phyloP scores from a whole-genome alignment of 2,888 invertebrate species.

The Acanthopleura granulata region DNA sequence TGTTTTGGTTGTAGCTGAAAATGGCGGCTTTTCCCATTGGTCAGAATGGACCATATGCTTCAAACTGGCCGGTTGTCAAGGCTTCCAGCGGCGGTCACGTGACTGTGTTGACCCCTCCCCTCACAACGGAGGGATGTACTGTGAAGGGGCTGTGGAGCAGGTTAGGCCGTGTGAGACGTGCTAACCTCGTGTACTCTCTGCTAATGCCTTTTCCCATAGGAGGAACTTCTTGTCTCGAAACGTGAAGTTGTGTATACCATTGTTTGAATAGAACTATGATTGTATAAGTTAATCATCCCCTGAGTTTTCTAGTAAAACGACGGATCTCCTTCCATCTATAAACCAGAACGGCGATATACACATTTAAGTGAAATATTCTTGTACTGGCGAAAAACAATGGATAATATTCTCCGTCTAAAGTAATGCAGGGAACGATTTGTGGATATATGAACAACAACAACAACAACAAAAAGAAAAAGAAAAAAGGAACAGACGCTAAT shows the following conservation, averaged over 20 bases:
- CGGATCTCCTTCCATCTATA: too few relatives aligned
- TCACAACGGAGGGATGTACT: neutral
- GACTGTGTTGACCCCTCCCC: neutral
- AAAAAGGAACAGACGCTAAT: too few relatives aligned
- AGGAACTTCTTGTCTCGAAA: neutral
- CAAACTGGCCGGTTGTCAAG: constrained; percentile 3
- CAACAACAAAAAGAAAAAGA: too few relatives aligned
- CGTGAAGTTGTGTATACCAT: neutral
- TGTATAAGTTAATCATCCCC: too few relatives aligned
- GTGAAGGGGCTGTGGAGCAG: neutral
- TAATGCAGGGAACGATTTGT: too few relatives aligned
- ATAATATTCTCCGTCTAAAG: too few relatives aligned
- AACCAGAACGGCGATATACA: too few relatives aligned
- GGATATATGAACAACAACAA: too few relatives aligned
- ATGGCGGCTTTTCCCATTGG: constrained; percentile 7
- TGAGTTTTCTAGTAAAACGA: too few relatives aligned
- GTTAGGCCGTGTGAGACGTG: neutral
- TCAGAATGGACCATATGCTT: neutral
- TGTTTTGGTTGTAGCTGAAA: constrained; percentile 1
- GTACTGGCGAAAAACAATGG: too few relatives aligned
- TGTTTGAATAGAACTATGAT: too few relatives aligned
- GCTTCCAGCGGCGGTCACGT: constrained; percentile 16
- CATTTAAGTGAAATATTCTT: too few relatives aligned
- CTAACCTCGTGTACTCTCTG: neutral
- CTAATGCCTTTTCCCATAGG: neutral